A percentile compares a stretch with the other conserved stretches of the same genome.
Conservation (phyloP, 2,888 invertebrate species). For the Xestoiulus laeticollis region DNA sequence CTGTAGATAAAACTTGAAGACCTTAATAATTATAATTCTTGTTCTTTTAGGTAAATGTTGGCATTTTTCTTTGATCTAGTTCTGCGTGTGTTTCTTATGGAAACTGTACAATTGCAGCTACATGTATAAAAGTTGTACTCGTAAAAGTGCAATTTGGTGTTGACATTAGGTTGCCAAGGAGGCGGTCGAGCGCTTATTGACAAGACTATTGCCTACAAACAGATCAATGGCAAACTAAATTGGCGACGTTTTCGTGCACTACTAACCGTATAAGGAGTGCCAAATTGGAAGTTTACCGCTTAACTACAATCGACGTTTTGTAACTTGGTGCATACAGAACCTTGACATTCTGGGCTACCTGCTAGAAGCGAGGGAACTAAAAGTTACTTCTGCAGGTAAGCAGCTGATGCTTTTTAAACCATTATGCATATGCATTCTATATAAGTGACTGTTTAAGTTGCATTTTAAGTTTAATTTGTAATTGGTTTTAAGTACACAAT, state of each 20-base stretch:
- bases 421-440: neutral
- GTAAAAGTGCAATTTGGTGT: neutral
- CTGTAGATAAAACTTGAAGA: no score
- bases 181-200: neutral
- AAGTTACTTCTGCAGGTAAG: neutral
- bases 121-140: neutral
- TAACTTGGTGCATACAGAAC: neutral
- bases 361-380: neutral
- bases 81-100: neutral
- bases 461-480: neutral
- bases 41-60: no score
- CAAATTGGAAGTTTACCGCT: neutral
- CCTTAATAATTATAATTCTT: no score
- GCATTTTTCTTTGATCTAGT: no score
- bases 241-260: neutral
- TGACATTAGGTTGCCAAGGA: conserved; percentile 29
- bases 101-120: neutral
- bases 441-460: no score
- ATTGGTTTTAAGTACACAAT: no score
- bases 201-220: neutral
- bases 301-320: neutral
- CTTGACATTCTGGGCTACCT: neutral
- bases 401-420: neutral
- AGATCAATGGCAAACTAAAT: conserved; percentile 23
- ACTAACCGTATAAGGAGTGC: conserved; percentile 5